Percentiles rank a stretch among this genome's conserved stretches.
These are phyloP conservation scores for Macrostomum lignano DNA, from an alignment of 1,140 invertebrate genomes.

Conservation along the genomic window DNA sequence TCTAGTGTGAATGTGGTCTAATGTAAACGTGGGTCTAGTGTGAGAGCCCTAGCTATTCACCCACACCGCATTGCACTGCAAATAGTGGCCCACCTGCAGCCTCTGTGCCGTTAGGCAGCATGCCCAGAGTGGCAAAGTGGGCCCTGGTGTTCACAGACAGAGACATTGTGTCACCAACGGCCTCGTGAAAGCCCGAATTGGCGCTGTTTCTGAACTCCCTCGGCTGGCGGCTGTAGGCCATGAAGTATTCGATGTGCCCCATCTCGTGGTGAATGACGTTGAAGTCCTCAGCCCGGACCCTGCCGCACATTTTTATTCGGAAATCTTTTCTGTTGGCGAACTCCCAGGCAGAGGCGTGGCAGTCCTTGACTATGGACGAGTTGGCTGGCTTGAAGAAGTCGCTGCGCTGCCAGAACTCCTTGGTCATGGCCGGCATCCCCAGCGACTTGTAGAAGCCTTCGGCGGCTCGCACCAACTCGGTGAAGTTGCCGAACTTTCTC, in stretches of 20 bases:
- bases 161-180: slow-evolving; percentile 59
- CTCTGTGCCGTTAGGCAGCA: slow-evolving; percentile 39
- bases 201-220: slow-evolving; percentile 39
- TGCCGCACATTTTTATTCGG: slow-evolving; percentile 26
- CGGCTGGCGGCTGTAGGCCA: slow-evolving; percentile 39
- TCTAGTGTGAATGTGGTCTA: too few relatives aligned
- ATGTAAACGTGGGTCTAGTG: slow-evolving; percentile 33
- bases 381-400: slow-evolving; percentile 35
- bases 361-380: too few relatives aligned
- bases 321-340: slow-evolving; percentile 56
- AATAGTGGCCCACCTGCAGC: too few relatives aligned
- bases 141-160: slow-evolving; percentile 49
- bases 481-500: too few relatives aligned
- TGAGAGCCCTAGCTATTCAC: background rate
- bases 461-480: slow-evolving; percentile 39
- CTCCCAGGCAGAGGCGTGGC: slow-evolving; percentile 75
- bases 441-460: slow-evolving; percentile 62
- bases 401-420: slow-evolving; percentile 32
- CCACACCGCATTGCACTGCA: too few relatives aligned
- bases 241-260: slow-evolving; percentile 47
- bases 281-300: slow-evolving; percentile 33
- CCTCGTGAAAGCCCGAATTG: slow-evolving; percentile 59
- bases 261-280: slow-evolving; percentile 46
- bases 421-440: slow-evolving; percentile 48
- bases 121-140: slow-evolving; percentile 47